Base-by-base conservation (phyloP, 2,113 vertebrate species). In the Pedetes capensis region DNA sequence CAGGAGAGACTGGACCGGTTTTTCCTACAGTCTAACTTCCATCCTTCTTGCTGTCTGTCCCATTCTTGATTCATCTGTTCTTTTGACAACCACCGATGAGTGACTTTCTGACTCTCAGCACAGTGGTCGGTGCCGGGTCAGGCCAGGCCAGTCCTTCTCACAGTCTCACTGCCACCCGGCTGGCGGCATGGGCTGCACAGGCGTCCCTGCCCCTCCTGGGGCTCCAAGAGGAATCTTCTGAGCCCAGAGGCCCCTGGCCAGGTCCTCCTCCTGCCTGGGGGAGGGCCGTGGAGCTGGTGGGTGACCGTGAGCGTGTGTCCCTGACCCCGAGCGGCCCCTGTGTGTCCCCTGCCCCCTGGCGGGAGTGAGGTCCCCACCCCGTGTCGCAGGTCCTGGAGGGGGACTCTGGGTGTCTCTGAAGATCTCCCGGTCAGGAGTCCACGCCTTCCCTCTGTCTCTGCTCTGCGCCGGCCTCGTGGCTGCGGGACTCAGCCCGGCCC, bases 21-120 rank as follows among this genome's bases (percentile, higher is more conserved):
- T 68, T 85, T 49, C 87, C 76, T 53, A 18, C 57, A 13, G 57
- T 91, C 93, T 94, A 23, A 95, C 95, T 96, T 66, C 29, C 32
- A 4, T 16, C 11, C 57, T 14, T 82, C 91, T 76, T 34, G 72
- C 93, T 71, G 34, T 63, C 12, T 49, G 80, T 51, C 59, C 37
- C 11, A 44, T 47, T 66, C 47, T 10, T 32, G 42, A 18, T 37
- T 94, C 71, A 39, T 93, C 87, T 44, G 11, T 74, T 71, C 93
- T 88, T 78, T 47, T 20, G 72, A 64, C 57, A 59, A 27, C 74
- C 69, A 29, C 55, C 8, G n/a, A 44, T 10, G n/a, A 44, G 61
- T 18, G 7, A 51, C 59, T 71, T 61, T 75, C 27, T 34, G n/a
- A 8, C 12, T 37, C 63, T 76, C 20, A 64, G 49, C 75, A 66